Evolutionary conservation across 2,888 invertebrate genomes (phyloP), one percentile per base, ranked within the genome.

Genomic region (Aphrophora alni): DNA sequence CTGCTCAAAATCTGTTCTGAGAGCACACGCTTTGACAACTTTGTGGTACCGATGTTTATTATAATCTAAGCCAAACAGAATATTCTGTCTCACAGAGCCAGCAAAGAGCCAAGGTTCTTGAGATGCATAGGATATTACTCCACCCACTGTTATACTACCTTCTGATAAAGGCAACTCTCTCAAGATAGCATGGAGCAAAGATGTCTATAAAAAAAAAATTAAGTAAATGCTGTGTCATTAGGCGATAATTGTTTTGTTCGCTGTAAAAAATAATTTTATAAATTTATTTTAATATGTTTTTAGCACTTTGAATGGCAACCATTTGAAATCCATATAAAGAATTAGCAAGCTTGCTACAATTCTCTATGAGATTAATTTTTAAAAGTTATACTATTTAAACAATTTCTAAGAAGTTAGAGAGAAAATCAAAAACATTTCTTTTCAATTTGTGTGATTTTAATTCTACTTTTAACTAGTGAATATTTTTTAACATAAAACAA

Each of bases 81-180:
- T 96, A 88, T 99, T 99, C 86, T 98, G 97, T 14, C 96, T 91
- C 0, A 99, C 93, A 82, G 95, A 95, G 86, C 93, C 94, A 78
- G 93, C 93, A 86, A 95, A 95, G 0, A 95, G 87, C 97, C 97
- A 97, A 0, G 97, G 95, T 87, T 97, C 94, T 88, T 97, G 96
- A 73, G 95, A 93, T 0, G 95, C 94, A 87, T 97, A 97, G 0
- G 93, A 93, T 0, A 94, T 89, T 5, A 89, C 90, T 7, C 97
- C 97, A 14, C 91, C 91, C 17, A 95, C 90, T 21, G 82, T 90
- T 12, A 96, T 88, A 0, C 88, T 89, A 10, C 97, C 97, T 1
- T 90, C 87, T 21, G 87, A 86, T 3, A 95, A 87, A 1, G 94
- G 93, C 70, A 97, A 88, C 88, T 97, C 97, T 77, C 93, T 92